Conservation (phyloP, 2,797 vertebrate genomes). For the Macrochelys suwanniensis region DNA sequence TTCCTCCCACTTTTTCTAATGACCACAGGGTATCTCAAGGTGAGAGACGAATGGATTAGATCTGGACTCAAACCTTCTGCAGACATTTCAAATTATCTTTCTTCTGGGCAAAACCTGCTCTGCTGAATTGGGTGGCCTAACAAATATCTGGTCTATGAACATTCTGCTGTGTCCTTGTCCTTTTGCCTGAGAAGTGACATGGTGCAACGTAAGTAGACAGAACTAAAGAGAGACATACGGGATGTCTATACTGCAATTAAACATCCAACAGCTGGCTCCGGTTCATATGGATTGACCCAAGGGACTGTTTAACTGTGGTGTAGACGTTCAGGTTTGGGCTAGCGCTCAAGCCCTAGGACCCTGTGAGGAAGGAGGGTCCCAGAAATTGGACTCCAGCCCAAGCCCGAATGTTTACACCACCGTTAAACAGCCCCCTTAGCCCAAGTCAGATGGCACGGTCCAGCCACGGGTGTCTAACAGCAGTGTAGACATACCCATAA, state of each 20-base stretch:
- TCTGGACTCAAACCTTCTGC: neutral
- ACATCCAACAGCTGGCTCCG: neutral
- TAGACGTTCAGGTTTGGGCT: neutral
- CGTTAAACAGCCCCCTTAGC: too few species aligned
- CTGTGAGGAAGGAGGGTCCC: too few species aligned
- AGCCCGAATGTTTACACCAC: too few species aligned
- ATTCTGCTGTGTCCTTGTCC: neutral
- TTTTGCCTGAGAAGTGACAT: neutral
- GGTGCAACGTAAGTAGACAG: neutral
- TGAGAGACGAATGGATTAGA: neutral
- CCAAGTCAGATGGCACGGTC: too few species aligned
- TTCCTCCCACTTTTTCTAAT: accelerated
- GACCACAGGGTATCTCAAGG: too few species aligned
- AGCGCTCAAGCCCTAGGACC: neutral
- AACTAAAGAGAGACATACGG: neutral
- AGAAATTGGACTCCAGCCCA: too few species aligned
- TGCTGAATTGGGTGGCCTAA: neutral
- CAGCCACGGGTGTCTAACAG: too few species aligned
- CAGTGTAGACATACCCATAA: too few species aligned
- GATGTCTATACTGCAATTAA: neutral
- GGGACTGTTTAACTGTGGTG: too few species aligned
- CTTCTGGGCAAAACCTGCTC: neutral
- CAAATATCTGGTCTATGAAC: neutral
- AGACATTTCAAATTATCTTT: neutral
- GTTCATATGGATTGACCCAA: neutral